Percentiles rank a stretch among this genome's conserved stretches.
phyloP scores from a whole-genome alignment of 2,113 vertebrate species.

The Trachemys scripta region DNA sequence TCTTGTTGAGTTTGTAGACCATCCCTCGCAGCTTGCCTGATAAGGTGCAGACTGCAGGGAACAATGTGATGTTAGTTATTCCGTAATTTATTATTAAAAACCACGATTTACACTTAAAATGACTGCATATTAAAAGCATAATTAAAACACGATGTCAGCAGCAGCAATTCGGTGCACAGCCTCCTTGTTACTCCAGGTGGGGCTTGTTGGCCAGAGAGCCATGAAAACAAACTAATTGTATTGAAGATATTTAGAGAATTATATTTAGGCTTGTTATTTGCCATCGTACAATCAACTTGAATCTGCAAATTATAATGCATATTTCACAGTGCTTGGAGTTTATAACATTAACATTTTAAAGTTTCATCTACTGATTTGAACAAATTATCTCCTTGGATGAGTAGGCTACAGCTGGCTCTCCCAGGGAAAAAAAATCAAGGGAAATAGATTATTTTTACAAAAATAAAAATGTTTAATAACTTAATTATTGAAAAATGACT shows the following conservation, averaged over 20 bases:
- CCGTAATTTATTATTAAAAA: fast-evolving
- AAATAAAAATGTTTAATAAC: background rate
- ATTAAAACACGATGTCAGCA: fast-evolving
- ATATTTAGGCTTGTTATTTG: fast-evolving
- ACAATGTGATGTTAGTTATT: background rate
- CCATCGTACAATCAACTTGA: fast-evolving
- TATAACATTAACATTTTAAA: fast-evolving
- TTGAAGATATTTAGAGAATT: fast-evolving
- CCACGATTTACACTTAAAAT: fast-evolving
- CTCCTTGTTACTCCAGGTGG: background rate
- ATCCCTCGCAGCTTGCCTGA: background rate
- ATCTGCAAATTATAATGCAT: fast-evolving
- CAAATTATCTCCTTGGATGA: fast-evolving
- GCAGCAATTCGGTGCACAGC: fast-evolving
- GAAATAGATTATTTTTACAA: fast-evolving
- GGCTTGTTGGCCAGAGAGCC: background rate
- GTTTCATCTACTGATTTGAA: fast-evolving
- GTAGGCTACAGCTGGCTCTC: background rate
- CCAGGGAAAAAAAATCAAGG: fast-evolving
- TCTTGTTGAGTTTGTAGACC: background rate
- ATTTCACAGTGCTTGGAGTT: background rate
- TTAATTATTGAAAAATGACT: background rate
- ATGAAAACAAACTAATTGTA: background rate
- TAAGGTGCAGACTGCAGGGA: background rate
- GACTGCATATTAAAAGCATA: background rate